These are phyloP conservation scores for Zaprionus inermis DNA, from an alignment of 1,140 invertebrate species.

Conservation along the genomic window DNA sequence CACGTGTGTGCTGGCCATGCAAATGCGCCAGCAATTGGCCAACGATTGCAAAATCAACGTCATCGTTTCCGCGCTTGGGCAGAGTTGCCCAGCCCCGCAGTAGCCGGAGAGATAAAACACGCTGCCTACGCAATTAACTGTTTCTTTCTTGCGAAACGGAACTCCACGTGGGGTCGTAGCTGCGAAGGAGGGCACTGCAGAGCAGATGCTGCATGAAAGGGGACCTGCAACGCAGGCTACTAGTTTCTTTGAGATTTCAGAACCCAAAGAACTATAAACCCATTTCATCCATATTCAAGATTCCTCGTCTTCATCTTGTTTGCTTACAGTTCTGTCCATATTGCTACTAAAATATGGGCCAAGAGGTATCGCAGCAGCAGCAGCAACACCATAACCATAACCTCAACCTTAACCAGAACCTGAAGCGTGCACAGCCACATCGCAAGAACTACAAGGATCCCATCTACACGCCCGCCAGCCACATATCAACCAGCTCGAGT, in stretches of 20 bases:
- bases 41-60: slow-evolving; percentile 62
- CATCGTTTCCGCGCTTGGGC: slow-evolving; percentile 41
- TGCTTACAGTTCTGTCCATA: slow-evolving; percentile 71
- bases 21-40: slow-evolving; percentile 67
- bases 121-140: slow-evolving; percentile 1
- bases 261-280: no score
- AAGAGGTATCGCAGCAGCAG: slow-evolving; percentile 83
- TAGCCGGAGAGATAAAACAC: background rate
- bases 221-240: no score
- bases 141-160: background rate
- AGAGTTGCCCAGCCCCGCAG: background rate
- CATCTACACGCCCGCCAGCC: slow-evolving; percentile 61
- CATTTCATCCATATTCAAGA: background rate
- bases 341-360: slow-evolving; percentile 83
- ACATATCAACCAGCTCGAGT: slow-evolving; percentile 56
- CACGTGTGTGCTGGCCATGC: slow-evolving; percentile 28
- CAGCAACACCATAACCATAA: slow-evolving; percentile 69
- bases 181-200: background rate
- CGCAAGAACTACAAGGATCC: slow-evolving; percentile 55
- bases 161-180: background rate
- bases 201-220: no score
- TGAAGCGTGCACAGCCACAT: slow-evolving; percentile 43
- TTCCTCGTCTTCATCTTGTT: background rate
- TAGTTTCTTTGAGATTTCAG: no score
- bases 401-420: slow-evolving; percentile 46